A percentile compares a stretch with the other conserved stretches of the same genome.
phyloP scores from a whole-genome alignment of 2,797 vertebrate species.

The Neostethus bicornis region DNA sequence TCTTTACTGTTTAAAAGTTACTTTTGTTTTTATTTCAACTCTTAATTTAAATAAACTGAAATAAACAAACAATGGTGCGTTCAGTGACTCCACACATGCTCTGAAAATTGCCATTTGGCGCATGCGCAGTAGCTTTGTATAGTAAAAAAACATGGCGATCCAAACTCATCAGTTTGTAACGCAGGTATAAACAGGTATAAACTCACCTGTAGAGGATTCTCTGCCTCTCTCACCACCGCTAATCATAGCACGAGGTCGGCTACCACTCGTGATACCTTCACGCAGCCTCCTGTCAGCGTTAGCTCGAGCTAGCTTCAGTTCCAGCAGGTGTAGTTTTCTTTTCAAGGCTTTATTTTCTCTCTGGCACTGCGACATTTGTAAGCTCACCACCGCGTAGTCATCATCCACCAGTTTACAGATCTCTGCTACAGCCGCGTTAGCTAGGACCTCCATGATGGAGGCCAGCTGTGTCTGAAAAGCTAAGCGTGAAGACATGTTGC shows the following conservation, averaged over 20 bases:
- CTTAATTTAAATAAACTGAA: too few relatives aligned
- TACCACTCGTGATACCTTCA: constrained; percentile 61
- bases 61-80: too few relatives aligned
- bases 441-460: constrained; percentile 83
- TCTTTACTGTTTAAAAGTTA: too few relatives aligned
- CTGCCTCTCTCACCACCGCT: constrained; percentile 55
- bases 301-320: constrained; percentile 77
- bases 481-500: constrained; percentile 72
- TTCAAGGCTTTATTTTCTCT: constrained; percentile 79
- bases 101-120: too few relatives aligned
- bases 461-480: constrained; percentile 83
- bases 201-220: constrained; percentile 15
- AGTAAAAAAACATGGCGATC: too few relatives aligned
- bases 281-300: constrained; percentile 76
- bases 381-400: constrained; percentile 76
- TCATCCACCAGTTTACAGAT: constrained; percentile 84
- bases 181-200: too few relatives aligned
- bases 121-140: too few relatives aligned
- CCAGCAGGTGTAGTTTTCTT: constrained; percentile 76
- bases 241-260: constrained; percentile 60
- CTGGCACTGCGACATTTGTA: constrained; percentile 82
- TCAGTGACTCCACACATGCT: too few relatives aligned
- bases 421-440: constrained; percentile 81
- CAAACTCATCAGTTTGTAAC: too few relatives aligned
- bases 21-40: too few relatives aligned